Base-by-base conservation (phyloP, 2,797 vertebrate genomes). In the Syngnathus acus region DNA sequence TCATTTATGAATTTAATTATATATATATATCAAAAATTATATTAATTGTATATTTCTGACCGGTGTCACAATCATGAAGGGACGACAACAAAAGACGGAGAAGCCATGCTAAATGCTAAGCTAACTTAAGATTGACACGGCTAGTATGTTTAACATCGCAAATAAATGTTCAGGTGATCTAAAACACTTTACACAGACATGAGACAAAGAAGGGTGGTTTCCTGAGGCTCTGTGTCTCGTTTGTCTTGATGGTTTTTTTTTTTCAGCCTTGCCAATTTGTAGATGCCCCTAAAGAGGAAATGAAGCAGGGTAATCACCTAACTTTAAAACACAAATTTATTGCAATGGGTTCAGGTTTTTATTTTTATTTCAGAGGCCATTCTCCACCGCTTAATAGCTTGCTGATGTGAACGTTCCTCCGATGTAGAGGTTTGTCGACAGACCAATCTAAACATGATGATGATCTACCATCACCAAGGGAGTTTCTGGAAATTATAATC, bases 401-500 rank as follows among this genome's bases (percentile, higher is more conserved):
- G 55, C 17, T 53, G 21, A 53, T 23, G n/a, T 53, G 9, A 23
- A 53, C 10, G 5, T 11, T 40, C 17, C 39, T 21, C 11, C 17
- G 39, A 40, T 60, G 38, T n/a, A 1, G 17, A 39, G 4, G 9
- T 60, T 11, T 14, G 51, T 11, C 21, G 21, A 26, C 51, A 54
- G 51, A 54, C 51, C n/a, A 54, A 11, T 26, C 51, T 9, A 54
- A 54, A 54, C 10, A 21, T n/a, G 19, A 40, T 42, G 19, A 61
- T 1, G 39, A 7, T 19, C 39, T 21, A 42, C 37, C 53, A 65
- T 38, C 45, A 62, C 45, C 64, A 19, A n/a, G 62, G 32, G 1
- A 47, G 42, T 48, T 62, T 40, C 19, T 65, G 66, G 65, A 66
- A 67, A 66, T 69, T 7, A 11, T n/a, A 40, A 70, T 70, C 65